Evolutionary conservation across 1,140 invertebrate species (phyloP), one percentile per base, ranked within the genome.

Genomic region (Trichonephila clavipes): DNA sequence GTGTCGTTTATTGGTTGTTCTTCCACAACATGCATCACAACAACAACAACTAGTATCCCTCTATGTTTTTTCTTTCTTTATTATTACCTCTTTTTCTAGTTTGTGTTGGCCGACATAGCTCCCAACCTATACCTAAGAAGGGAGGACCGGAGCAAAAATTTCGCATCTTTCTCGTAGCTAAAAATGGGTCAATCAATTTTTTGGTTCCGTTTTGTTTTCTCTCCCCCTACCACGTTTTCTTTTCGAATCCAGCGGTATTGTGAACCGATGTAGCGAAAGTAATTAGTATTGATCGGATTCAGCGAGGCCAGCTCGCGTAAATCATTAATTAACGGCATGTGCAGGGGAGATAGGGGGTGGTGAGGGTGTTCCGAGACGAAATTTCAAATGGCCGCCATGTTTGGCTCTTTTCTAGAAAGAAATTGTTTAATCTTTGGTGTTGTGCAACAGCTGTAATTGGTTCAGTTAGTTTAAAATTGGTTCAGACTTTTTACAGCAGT

Each of bases 141-240:
- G 85, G 85, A 87, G 82, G 82, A 58, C 51, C 34, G 19, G 40
- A 90, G 89, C 77, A 91, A 91, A 91, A 91, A 83, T 91, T 83
- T 91, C 59, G 19, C 89, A 81, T 64, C 62, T 51, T 40, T 51
- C 72, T 64, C 58, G 34, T 24, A 69, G 58, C 90, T 44, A 77
- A 92, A 92, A 92, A 92, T 92, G 90, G 82, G 90, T 92, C 90
- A 92, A 92, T 92, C 90, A 92, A 92, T 92, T 92, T 92, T 92
- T 85, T 88, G 87, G 90, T 40, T 92, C 86, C 44, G 59, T 58
- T 91, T 91, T 64, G 64, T 58, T 62, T 89, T 89, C 69, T 16
- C 3, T 34, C 72, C 72, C 5, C 72, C 5, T 24, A 18, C 12
- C 69, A 34, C 28, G 28, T 77, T 72, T 58, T 40, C 83, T 83